Base-by-base conservation (phyloP, 37 sponge, comb jelly and placozoan genomes). In the Aplysina aerophoba region DNA sequence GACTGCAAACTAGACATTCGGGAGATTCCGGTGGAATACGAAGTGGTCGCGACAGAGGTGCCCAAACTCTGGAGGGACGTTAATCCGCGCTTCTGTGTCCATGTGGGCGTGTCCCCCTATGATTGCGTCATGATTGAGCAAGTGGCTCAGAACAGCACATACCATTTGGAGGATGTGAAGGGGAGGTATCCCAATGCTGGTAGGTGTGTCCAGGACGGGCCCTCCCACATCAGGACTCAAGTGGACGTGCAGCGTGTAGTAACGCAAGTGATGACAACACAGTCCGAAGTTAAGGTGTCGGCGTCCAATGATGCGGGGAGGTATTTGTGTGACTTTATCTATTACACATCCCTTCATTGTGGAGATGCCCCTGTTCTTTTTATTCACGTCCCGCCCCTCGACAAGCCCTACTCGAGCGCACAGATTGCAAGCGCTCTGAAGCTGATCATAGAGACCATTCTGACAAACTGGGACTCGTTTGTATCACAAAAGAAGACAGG, bases 281-380 rank as follows among this genome's bases (percentile, higher is more conserved):
- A 82, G 40, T 17, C 13, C 5, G 85, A 84, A 22, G 89, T 92
- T 0, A 16, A 41, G 14, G 58, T 86, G 34, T 59, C 37, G 27
- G 50, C 69, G 31, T 92, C 93, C 15, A 19, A 30, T 24, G 93
- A 92, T 83, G 92, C 92, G 57, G 92, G 92, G 3, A 83, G 87
- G 0, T 93, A 93, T 57, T 85, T 93, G 5, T 93, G 93, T 84
- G 88, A 89, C 50, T 93, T 89, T 31, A 87, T 89, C 34, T 93
- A 93, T 58, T 93, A 93, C 83, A 87, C 81, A 21, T 93, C 93
- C 5, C 71, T 93, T 27, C 55, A 75, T 56, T 14, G 39, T 50
- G 74, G 58, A 4, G 34, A 63, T 0, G 75, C 87, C 35, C 93
- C 93, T 16, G 85, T 85, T 28, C 8, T 93, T 15, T 93, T 93